A percentile compares a stretch with the other conserved stretches of the same genome.
Conservation (phyloP, 2,797 vertebrate genomes). For the Protonibea diacanthus region DNA sequence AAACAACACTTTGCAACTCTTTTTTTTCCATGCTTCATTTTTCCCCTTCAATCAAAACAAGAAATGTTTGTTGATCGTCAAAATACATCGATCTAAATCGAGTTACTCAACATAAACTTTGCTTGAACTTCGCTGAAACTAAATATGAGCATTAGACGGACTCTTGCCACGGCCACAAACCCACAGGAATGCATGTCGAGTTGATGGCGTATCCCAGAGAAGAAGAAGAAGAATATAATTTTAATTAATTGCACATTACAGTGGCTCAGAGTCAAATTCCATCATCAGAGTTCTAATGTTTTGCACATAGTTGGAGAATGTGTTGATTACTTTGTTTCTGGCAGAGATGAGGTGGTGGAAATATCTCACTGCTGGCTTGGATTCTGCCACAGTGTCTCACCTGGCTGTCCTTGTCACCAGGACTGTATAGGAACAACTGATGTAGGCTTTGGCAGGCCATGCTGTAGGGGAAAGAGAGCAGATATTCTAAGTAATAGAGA, state of each 20-base stretch:
- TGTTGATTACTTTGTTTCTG: constrained; percentile 41
- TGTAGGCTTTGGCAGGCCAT: constrained; percentile 48
- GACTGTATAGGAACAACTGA: constrained; percentile 42
- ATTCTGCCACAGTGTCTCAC: constrained; percentile 29
- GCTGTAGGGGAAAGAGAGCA: constrained; percentile 5
- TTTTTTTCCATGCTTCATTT: neutral
- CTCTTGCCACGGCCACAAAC: constrained; percentile 45
- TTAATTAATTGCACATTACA: constrained; percentile 69
- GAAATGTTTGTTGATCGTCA: constrained; percentile 23
- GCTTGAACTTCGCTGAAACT: constrained; percentile 55
- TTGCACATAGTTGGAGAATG: constrained; percentile 48
- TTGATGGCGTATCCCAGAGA: constrained; percentile 33
- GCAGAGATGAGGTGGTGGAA: constrained; percentile 36
- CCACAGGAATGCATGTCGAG: constrained; percentile 51
- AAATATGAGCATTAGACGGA: constrained; percentile 29
- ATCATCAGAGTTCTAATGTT: constrained; percentile 40
- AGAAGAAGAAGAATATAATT: constrained; percentile 29
- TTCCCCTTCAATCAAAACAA: constrained; percentile 19
- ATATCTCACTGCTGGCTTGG: constrained; percentile 16
- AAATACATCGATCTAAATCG: constrained; percentile 39
- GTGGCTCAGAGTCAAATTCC: constrained; percentile 39
- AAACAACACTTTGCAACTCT: neutral
- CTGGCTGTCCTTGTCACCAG: constrained; percentile 38
- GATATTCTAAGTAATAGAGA: constrained; percentile 41
- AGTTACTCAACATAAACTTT: constrained; percentile 58